Conservation (phyloP, 2,113 vertebrate genomes). For the Larimichthys crocea region DNA sequence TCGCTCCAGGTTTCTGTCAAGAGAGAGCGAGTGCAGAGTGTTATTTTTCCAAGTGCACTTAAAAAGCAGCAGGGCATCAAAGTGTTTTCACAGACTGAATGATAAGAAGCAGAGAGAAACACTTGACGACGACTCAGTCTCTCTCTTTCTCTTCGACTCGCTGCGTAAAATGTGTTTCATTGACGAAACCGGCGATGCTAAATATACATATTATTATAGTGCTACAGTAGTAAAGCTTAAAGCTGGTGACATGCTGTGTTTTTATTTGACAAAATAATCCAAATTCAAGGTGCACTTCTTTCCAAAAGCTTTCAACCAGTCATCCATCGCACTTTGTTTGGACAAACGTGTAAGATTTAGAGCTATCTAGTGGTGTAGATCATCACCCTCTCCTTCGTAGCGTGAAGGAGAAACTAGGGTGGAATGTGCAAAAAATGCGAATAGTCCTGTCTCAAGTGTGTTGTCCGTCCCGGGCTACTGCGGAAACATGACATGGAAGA, state of each 20-base stretch:
- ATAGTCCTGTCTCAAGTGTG: too few species aligned
- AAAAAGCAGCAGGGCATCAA: slow-evolving; percentile 66
- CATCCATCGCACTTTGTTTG: background rate
- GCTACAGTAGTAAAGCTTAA: background rate
- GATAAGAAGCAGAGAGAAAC: slow-evolving; percentile 64
- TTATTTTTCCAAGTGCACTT: slow-evolving; percentile 72
- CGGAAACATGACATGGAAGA: too few species aligned
- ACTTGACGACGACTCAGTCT: slow-evolving; percentile 13
- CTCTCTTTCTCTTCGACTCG: slow-evolving; percentile 5
- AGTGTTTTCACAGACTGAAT: slow-evolving; percentile 62
- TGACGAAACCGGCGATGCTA: background rate
- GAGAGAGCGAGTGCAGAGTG: slow-evolving; percentile 59
- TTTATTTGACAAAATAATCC: background rate
- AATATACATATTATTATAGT: background rate
- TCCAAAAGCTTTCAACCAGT: background rate
- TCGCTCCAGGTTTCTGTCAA: slow-evolving; percentile 58
- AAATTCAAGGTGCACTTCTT: background rate
- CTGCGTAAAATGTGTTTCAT: slow-evolving; percentile 21
- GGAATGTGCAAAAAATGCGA: too few species aligned
- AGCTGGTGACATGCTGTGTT: background rate
- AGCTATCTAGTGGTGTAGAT: too few species aligned
- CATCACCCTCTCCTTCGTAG: too few species aligned
- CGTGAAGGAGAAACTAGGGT: too few species aligned
- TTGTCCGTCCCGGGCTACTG: too few species aligned
- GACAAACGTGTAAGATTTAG: too few species aligned